phyloP scores from a whole-genome alignment of 2,797 vertebrate species.

The Gila robusta region DNA sequence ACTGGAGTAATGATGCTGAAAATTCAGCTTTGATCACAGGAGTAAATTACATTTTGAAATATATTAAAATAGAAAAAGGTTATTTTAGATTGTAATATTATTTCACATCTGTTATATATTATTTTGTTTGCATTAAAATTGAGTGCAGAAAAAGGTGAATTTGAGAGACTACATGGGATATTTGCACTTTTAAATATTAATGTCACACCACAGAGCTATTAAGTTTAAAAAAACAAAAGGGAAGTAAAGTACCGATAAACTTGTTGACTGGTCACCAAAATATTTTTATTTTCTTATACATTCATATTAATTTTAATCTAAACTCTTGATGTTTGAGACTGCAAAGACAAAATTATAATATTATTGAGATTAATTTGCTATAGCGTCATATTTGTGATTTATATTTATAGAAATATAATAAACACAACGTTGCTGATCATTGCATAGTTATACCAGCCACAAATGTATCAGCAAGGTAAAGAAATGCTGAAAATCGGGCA shows the following conservation, averaged over 20 bases:
- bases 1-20: not conserved
- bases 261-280: not conserved
- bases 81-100: not conserved
- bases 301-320: not conserved
- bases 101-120: no score
- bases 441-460: conserved; percentile 11
- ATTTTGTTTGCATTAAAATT: not conserved
- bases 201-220: not conserved
- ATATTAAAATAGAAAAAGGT: no score
- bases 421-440: not conserved
- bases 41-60: not conserved
- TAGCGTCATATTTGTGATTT: not conserved
- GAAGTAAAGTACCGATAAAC: not conserved
- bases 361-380: not conserved
- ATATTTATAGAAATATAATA: not conserved
- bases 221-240: not conserved
- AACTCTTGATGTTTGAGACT: not conserved
- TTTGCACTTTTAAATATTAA: not conserved
- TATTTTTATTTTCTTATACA: not conserved
- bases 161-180: not conserved
- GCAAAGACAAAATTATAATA: no score
- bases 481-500: not conserved
- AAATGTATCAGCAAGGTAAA: conserved; percentile 19
- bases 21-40: no score
- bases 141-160: not conserved